These are phyloP conservation scores for Ambastaia sidthimunki DNA, from an alignment of 2,797 vertebrate species.

Conservation along the genomic window DNA sequence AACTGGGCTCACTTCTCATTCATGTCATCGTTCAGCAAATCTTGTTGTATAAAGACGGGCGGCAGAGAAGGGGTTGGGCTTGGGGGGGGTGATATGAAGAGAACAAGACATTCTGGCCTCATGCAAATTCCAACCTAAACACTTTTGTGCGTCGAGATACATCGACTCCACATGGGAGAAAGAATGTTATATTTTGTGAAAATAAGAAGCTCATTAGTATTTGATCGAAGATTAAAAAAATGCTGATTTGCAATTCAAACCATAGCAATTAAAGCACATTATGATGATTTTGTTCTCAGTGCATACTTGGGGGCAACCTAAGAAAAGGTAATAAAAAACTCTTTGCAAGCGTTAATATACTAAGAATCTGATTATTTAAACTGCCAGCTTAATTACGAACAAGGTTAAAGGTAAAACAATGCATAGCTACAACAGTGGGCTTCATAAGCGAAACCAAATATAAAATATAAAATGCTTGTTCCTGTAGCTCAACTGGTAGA, in stretches of 20 bases:
- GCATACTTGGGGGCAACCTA: slow-evolving; percentile 34
- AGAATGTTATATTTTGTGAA: slow-evolving; percentile 51
- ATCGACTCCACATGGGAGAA: slow-evolving; percentile 42
- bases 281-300: slow-evolving; percentile 37
- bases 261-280: slow-evolving; percentile 49
- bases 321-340: slow-evolving; percentile 33
- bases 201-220: slow-evolving; percentile 56
- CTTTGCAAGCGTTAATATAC: slow-evolving; percentile 32
- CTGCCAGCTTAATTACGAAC: slow-evolving; percentile 22
- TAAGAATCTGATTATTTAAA: slow-evolving; percentile 34
- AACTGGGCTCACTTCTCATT: slow-evolving; percentile 66
- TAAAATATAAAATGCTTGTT: background rate
- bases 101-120: slow-evolving; percentile 40
- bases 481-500: too few relatives aligned
- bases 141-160: slow-evolving; percentile 44
- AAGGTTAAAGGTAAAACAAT: slow-evolving; percentile 22
- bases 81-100: slow-evolving; percentile 38
- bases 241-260: slow-evolving; percentile 53
- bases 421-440: slow-evolving; percentile 3
- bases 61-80: slow-evolving; percentile 39
- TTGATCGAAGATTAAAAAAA: slow-evolving; percentile 37
- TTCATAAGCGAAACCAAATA: background rate
- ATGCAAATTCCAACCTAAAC: slow-evolving; percentile 49
- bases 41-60: slow-evolving; percentile 56
- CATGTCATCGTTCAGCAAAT: slow-evolving; percentile 61